Evolutionary conservation across 2,888 invertebrate genomes (phyloP).

Genomic region (Euplagia quadripunctaria): DNA sequence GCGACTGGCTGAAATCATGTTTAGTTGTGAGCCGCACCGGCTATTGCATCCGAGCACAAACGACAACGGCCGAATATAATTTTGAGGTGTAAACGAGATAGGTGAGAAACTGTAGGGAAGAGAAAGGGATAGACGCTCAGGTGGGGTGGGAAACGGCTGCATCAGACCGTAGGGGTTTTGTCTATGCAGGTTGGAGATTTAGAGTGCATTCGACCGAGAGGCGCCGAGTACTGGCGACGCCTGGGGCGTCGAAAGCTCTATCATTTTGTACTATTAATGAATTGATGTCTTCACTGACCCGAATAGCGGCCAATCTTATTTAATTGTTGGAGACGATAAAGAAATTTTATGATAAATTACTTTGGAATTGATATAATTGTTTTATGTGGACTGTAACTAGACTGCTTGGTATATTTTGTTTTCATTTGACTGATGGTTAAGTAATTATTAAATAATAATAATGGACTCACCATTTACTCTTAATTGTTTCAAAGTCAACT

Average conservation of each 20-base stretch:
- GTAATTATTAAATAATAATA: conserved; percentile 31
- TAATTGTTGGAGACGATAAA: conserved; percentile 74
- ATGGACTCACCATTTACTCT: neutral
- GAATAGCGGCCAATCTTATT: conserved; percentile 77
- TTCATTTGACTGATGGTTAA: conserved; percentile 43
- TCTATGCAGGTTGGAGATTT: conserved; percentile 78
- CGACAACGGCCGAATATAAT: conserved; percentile 84
- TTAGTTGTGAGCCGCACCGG: conserved; percentile 86
- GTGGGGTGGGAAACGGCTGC: conserved; percentile 80
- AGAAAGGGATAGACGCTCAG: conserved; percentile 72
- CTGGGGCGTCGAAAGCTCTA: conserved; percentile 65
- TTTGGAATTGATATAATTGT: conserved; percentile 66
- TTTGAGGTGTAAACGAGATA: conserved; percentile 79
- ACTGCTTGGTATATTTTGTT: conserved; percentile 47
- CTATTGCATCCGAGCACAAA: conserved; percentile 85
- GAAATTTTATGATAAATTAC: conserved; percentile 73
- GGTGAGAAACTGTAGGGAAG: conserved; percentile 58
- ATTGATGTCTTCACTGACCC: conserved; percentile 78
- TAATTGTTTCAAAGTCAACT: neutral
- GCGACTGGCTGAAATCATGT: conserved; percentile 84
- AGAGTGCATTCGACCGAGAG: conserved; percentile 77
- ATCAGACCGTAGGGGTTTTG: conserved; percentile 71
- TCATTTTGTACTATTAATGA: conserved; percentile 76
- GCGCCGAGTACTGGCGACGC: conserved; percentile 59
- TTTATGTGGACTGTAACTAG: conserved; percentile 62